phyloP scores from a whole-genome alignment of 2,888 invertebrate genomes.

The Cerastis leucographa region DNA sequence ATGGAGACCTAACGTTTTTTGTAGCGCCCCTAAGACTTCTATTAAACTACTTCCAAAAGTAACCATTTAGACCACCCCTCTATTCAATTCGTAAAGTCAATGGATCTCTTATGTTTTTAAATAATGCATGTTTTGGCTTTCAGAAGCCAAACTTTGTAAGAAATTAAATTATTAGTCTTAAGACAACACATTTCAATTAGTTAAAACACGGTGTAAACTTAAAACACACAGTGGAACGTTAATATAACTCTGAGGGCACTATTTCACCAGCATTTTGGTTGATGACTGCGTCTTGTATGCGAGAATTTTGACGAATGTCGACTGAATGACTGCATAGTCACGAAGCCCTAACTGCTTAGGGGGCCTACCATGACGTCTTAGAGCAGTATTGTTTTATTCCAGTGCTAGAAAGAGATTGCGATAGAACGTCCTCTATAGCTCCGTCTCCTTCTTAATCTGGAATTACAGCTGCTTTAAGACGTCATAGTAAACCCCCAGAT shows the following conservation, averaged over 20 bases:
- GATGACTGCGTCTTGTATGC: not conserved
- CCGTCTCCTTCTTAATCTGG: too few relatives aligned
- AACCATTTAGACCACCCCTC: not conserved
- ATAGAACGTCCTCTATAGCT: too few relatives aligned
- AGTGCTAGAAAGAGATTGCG: too few relatives aligned
- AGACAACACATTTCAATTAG: slow-evolving; percentile 40
- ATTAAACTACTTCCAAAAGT: not conserved
- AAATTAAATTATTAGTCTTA: slow-evolving; percentile 32
- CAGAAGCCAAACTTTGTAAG: not conserved
- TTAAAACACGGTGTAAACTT: slow-evolving; percentile 48
- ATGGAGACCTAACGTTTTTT: not conserved
- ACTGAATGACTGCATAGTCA: not conserved
- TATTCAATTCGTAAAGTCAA: not conserved
- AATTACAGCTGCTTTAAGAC: too few relatives aligned
- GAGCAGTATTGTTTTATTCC: too few relatives aligned
- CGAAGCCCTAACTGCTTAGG: too few relatives aligned
- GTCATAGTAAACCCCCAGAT: not conserved
- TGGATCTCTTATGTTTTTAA: not conserved
- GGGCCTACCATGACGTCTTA: too few relatives aligned
- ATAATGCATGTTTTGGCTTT: not conserved
- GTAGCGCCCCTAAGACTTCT: not conserved
- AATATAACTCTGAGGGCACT: slow-evolving; percentile 30
- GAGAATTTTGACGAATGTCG: not conserved
- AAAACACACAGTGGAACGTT: slow-evolving; percentile 48
- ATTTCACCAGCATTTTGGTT: slow-evolving; percentile 6